These are phyloP conservation scores for Volucella bombylans DNA, from an alignment of 2,888 invertebrate species.

Conservation along the genomic window DNA sequence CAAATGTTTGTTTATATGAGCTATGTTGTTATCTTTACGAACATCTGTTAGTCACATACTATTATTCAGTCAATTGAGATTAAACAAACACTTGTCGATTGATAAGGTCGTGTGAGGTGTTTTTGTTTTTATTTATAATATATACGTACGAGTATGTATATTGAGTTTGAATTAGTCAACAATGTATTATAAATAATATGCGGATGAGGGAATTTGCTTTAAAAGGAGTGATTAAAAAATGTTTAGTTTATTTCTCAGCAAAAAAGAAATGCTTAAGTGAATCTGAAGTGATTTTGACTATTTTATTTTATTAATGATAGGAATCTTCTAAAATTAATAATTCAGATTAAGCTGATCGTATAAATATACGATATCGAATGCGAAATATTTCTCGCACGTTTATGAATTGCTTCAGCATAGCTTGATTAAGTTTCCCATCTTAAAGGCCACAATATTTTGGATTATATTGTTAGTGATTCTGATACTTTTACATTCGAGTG, in stretches of 20 bases:
- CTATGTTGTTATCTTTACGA: background rate
- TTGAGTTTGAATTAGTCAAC: background rate
- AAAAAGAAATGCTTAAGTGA: too few relatives aligned
- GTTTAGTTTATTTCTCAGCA: background rate
- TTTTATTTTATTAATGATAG: too few relatives aligned
- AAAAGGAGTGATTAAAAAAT: background rate
- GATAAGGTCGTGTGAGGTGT: background rate
- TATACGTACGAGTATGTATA: background rate
- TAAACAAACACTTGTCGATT: background rate
- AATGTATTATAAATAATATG: background rate
- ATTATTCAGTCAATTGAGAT: background rate
- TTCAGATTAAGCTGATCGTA: too few relatives aligned
- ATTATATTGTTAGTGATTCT: too few relatives aligned
- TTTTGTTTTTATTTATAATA: background rate
- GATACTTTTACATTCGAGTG: too few relatives aligned
- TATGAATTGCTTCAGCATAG: too few relatives aligned
- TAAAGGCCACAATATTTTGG: too few relatives aligned
- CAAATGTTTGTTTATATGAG: background rate
- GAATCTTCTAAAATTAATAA: too few relatives aligned
- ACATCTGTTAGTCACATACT: constrained; percentile 2
- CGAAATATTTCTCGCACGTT: too few relatives aligned
- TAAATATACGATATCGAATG: too few relatives aligned
- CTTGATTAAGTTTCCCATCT: too few relatives aligned
- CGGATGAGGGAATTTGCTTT: background rate
- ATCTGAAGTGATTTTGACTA: too few relatives aligned